Evolutionary conservation across 2,797 vertebrate species (phyloP), one percentile per base, ranked within the genome.

Genomic region (Lates japonicus): DNA sequence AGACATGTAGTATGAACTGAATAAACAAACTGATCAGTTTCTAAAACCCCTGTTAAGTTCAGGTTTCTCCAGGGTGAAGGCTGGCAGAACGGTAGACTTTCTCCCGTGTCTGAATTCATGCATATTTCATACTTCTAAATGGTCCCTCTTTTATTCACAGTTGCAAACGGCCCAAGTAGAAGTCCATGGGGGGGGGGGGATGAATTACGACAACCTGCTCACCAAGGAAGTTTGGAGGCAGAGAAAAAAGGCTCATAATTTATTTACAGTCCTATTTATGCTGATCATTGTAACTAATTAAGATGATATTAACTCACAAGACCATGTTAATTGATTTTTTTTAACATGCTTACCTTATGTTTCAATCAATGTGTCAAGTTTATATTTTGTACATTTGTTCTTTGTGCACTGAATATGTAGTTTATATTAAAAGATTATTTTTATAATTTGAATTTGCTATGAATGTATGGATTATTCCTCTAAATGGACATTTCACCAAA

Each of bases 261-360:
- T 96, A 96, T 96, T 96, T 92, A 93, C 90, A 82, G 74, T 80
- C 61, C 82, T 95, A 96, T 96, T 95, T 96, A 96, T 95, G 87
- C 79, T 29, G 79, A 91, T 84, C 81, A 77, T 66, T 88, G 87
- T 70, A 88, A 88, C 67, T 77, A 86, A 88, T 86, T 81, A 62
- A 89, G 81, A 83, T 87, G 25, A 81, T 90, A 87, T 90, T 94
- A 93, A 91, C 90, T 87, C 72, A 84, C 64, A 63, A 58, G 86
- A 92, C 88, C 65, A 86, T 85, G 88, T 91, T 89, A 88, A 90
- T 73, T 82, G 67, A 84, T 81, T 84, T 52, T 62, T 51, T 82
- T 94, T 86, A 88, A 91, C 87, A 89, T 84, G 82, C 74, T 76
- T 74, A 74, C 74, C 39, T 85, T 85, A 69, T 70, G 72, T 90